phyloP scores from a whole-genome alignment of 2,888 invertebrate genomes.

The Drosophila ezoana region DNA sequence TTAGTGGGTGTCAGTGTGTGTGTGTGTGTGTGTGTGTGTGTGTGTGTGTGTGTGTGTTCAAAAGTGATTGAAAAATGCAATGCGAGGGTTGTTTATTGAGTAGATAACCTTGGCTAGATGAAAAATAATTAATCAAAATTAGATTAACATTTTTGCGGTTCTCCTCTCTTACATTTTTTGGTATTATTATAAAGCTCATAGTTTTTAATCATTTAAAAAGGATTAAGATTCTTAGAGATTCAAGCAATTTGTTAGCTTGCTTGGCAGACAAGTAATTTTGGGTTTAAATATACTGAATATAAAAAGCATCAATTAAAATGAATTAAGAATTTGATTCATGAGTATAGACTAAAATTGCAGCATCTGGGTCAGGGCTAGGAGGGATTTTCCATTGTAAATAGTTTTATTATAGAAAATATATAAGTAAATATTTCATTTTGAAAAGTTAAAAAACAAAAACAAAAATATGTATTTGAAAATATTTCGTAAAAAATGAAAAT shows the following conservation, averaged over 20 bases:
- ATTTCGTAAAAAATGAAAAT: neutral
- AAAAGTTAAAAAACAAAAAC: neutral
- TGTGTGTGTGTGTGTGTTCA: constrained; percentile 13
- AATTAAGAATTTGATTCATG: too few species aligned
- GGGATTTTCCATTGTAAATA: too few species aligned
- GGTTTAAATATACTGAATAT: too few species aligned
- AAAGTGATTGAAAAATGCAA: constrained; percentile 41
- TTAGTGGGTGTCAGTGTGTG: constrained; percentile 28
- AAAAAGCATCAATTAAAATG: too few species aligned
- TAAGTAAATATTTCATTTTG: neutral
- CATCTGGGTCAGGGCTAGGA: too few species aligned
- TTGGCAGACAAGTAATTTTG: too few species aligned
- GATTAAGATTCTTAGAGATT: too few species aligned
- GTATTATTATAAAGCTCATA: neutral
- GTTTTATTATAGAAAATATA: neutral
- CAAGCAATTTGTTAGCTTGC: too few species aligned
- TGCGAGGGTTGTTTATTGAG: constrained; percentile 46
- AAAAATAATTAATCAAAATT: constrained; percentile 28
- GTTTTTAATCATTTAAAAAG: neutral
- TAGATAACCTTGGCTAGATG: constrained; percentile 32
- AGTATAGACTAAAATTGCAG: too few species aligned
- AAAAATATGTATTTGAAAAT: too few species aligned
- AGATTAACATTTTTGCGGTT: neutral
- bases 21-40: constrained; percentile 5
- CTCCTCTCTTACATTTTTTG: too few species aligned